phyloP scores from a whole-genome alignment of 1,140 invertebrate species.

The Hestina assimilis region DNA sequence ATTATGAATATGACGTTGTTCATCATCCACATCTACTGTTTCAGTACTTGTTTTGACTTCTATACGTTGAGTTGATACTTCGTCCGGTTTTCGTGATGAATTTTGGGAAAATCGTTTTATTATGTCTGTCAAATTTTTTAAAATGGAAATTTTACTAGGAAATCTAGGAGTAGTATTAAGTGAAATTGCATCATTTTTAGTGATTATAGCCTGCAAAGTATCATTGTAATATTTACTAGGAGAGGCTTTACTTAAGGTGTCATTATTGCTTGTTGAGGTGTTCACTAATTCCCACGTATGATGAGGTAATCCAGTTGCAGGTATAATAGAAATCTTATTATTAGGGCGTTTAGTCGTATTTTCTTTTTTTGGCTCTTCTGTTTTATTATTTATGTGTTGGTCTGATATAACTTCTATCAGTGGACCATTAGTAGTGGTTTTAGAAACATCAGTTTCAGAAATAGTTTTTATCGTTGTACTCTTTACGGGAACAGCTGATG shows the following conservation, averaged over 20 bases:
- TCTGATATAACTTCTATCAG: conserved; percentile 10
- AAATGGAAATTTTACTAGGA: conserved; percentile 60
- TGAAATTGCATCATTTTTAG: conserved; percentile 68
- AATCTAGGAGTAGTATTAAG: conserved; percentile 74
- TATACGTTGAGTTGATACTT: conserved; percentile 8
- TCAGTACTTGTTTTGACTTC: conserved; percentile 7
- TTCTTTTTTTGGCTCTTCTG: conserved; percentile 48
- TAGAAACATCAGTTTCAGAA: conserved; percentile 26
- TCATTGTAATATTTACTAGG: conserved; percentile 75
- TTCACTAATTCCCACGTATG: conserved; percentile 75
- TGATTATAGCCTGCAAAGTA: conserved; percentile 75
- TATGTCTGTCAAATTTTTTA: conserved; percentile 67
- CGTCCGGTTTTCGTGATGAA: conserved; percentile 31
- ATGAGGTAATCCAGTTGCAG: conserved; percentile 58
- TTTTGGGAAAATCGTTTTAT: conserved; percentile 63
- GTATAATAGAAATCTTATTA: conserved; percentile 72
- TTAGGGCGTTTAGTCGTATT: conserved; percentile 64
- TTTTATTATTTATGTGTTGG: conserved; percentile 26
- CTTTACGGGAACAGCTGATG: conserved; percentile 15
- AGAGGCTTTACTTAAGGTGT: conserved; percentile 55
- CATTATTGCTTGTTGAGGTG: conserved; percentile 65
- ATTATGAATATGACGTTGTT: conserved; percentile 37
- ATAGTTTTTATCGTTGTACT: conserved; percentile 24
- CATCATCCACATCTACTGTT: conserved; percentile 29
- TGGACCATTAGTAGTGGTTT: conserved; percentile 21